Base-by-base conservation (phyloP, 64 coral and sea anemone species). In the Actinia equina region DNA sequence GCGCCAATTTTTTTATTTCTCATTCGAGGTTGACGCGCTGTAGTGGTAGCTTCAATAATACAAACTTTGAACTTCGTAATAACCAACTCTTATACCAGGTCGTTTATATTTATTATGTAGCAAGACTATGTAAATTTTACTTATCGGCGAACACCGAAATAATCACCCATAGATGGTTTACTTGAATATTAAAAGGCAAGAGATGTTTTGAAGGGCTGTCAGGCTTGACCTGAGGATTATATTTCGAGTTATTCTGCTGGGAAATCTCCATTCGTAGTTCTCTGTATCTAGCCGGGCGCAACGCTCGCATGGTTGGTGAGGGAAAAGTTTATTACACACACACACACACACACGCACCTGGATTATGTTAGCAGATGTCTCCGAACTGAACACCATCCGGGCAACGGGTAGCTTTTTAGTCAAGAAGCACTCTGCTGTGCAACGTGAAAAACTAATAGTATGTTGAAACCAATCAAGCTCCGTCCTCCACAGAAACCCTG, bases 271-370 rank as follows among this genome's bases (percentile, higher is more conserved):
- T 84, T 84, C 27, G 1, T 71, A 8, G 23, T 71, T 74, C 22
- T 74, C 25, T 41, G 25, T 27, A 74, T 74, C 69, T 74, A 30
- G 69, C 26, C 26, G 69, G 69, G 17, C 69, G n/a, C 69, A 41
- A 6, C 69, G 25, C 25, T 74, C 23, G 69, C 25, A 74, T 74
- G 23, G 69, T 74, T 84, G 79, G 77, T 41, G 84, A 90, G 88
- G 63, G 85, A 59, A 90, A 84, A 85, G 84, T 85, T 90, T 90
- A 85, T 86, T 85, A 83, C 82, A 89, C 69, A 90, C 89, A 89
- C 83, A 90, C 83, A 90, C 89, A 85, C 83, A 90, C 7, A 6
- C 89, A 85, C 88, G 11, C 55, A 57, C 88, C 89, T 90, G 89
- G 89, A 71, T 69, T 52, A 60, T 44, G 83, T 86, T 16, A 84